Evolutionary conservation across 2,888 invertebrate species (phyloP), one percentile per base, ranked within the genome.

Genomic region (Orchesella flavescens): DNA sequence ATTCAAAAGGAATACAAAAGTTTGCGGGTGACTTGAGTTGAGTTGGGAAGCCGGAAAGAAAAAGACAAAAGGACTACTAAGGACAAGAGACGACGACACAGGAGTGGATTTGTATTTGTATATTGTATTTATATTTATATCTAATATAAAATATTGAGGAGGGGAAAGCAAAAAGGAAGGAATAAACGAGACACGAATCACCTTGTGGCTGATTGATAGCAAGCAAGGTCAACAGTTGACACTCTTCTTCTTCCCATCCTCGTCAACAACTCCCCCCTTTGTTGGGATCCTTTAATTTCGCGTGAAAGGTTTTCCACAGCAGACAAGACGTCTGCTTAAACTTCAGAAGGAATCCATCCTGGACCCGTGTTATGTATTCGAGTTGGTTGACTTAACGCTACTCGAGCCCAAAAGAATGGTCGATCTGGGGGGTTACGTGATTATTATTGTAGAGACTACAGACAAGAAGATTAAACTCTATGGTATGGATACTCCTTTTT

Each of bases 381-480:
- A 87, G 87, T 83, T 88, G 83, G 84, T 88, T 81, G 88, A 88
- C 87, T 87, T 88, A 87, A 88, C 87, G 85, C 88, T 88, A 85
- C 84, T 87, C 86, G 86, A 88, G 86, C 87, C 88, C 86, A 85
- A 83, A 87, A 87, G 87, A 86, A 88, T 87, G 88, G 85, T 97
- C 90, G 97, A 97, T 92, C 93, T 97, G 90, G 96, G 96, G 90
- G 97, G 97, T 90, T 97, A 97, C 92, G 96, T 97, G 90, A 97
- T 97, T 90, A 96, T 97, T 90, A 93, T 97, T 90, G 96, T 96
- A 89, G 96, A 97, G 92, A 96, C 96, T 90, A 95, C 95, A 91
- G 97, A 97, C 91, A 96, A 96, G 91, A 96, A 96, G 92, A 95
- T 96, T 89, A 97, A 97, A 92, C 92, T 97, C 88, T 97, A 97